phyloP scores from a whole-genome alignment of 2,797 vertebrate genomes.

The Dicrostonyx torquatus region DNA sequence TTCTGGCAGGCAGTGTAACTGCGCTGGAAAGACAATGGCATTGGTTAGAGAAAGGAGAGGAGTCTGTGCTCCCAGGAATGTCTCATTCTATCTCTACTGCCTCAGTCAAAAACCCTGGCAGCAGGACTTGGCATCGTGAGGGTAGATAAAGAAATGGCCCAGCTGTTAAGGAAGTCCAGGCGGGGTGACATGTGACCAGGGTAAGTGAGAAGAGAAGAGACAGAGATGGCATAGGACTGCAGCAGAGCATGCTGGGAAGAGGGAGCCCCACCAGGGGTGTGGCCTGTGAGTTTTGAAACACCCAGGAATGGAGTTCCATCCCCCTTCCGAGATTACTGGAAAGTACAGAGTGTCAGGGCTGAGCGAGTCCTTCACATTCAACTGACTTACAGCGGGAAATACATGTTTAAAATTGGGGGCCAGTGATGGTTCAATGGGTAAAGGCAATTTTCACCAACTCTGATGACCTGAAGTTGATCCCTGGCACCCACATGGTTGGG shows the following conservation, averaged over 20 bases:
- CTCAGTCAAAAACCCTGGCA: neutral
- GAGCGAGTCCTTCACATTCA: neutral
- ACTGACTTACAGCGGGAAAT: neutral
- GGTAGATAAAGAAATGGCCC: neutral
- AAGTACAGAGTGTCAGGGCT: neutral
- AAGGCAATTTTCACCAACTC: neutral
- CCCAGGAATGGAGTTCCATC: neutral
- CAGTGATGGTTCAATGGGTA: no score
- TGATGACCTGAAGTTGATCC: neutral
- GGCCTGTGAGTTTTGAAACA: neutral
- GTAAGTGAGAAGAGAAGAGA: neutral
- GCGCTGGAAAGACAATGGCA: neutral
- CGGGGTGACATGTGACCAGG: neutral
- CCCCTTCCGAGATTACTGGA: neutral
- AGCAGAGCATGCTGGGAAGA: neutral
- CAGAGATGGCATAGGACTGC: neutral
- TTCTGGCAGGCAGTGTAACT: neutral
- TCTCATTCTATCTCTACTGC: neutral
- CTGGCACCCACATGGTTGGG: neutral
- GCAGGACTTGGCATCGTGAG: neutral
- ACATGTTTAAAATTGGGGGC: neutral
- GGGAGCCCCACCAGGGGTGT: neutral
- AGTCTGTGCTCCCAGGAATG: neutral
- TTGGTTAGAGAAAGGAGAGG: neutral
- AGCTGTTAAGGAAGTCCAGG: neutral